phyloP scores from a whole-genome alignment of 2,888 invertebrate species.

The Protodeltote pygarga region DNA sequence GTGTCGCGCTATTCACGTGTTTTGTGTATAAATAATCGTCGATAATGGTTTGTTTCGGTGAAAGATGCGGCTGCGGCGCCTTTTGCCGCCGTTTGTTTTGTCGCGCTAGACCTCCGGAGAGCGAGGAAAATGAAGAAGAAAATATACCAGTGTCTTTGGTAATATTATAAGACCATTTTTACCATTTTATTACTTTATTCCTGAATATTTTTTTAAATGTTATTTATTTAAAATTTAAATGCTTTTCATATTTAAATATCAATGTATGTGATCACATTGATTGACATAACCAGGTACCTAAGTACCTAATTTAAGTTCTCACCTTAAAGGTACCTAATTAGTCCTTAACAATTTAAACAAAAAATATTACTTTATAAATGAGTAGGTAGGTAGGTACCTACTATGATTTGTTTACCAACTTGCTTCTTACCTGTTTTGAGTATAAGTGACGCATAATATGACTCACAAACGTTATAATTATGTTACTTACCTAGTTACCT shows the following conservation, averaged over 20 bases:
- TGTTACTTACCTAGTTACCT: too few species aligned
- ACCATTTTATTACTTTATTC: too few species aligned
- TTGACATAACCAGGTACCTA: too few species aligned
- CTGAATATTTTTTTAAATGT: too few species aligned
- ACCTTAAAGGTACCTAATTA: too few species aligned
- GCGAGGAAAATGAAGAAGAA: constrained; percentile 48
- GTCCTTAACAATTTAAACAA: too few species aligned
- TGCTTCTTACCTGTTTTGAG: constrained; percentile 10
- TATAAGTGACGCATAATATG: constrained; percentile 25
- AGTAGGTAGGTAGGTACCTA: too few species aligned
- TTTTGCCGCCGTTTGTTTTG: constrained; percentile 77
- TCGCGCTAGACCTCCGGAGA: constrained; percentile 57
- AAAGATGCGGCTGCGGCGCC: constrained; percentile 71
- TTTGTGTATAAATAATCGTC: constrained; percentile 41
- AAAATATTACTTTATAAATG: too few species aligned
- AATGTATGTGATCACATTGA: too few species aligned
- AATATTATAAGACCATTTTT: constrained; percentile 43
- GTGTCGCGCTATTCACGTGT: constrained; percentile 39
- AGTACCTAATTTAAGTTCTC: too few species aligned
- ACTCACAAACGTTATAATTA: constrained; percentile 18
- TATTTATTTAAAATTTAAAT: too few species aligned
- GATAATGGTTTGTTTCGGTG: constrained; percentile 65
- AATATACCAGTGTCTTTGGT: constrained; percentile 67
- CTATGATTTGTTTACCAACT: constrained; percentile 1
- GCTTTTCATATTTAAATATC: too few species aligned